These are phyloP conservation scores for Salminus brasiliensis DNA, from an alignment of 2,113 vertebrate genomes.

Conservation along the genomic window DNA sequence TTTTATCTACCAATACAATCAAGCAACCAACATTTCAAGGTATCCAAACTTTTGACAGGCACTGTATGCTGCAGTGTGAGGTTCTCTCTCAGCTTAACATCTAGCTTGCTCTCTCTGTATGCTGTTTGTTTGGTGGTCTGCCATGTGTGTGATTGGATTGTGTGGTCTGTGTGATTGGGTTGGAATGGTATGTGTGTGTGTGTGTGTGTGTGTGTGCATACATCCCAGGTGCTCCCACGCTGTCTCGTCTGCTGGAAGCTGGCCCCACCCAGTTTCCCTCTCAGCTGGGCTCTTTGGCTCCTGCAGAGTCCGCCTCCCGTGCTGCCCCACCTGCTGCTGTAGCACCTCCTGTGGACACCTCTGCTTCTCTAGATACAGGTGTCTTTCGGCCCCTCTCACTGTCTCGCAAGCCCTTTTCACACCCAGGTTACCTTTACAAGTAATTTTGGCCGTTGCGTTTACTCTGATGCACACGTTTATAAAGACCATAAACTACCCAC, in stretches of 20 bases:
- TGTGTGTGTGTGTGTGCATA: slow-evolving; percentile 27
- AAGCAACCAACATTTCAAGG: too few species aligned
- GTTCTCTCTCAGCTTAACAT: slow-evolving; percentile 14
- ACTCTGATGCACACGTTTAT: too few species aligned
- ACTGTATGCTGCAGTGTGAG: background rate
- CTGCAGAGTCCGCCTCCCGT: slow-evolving; percentile 56
- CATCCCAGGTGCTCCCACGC: slow-evolving; percentile 90
- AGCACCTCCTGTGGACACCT: slow-evolving; percentile 72
- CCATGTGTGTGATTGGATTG: slow-evolving; percentile 7
- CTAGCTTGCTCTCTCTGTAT: slow-evolving; percentile 18
- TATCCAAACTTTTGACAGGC: too few species aligned
- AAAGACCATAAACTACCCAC: too few species aligned
- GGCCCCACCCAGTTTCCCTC: slow-evolving; percentile 89
- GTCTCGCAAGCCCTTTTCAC: background rate
- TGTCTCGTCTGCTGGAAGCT: slow-evolving; percentile 97
- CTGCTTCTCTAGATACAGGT: slow-evolving; percentile 63
- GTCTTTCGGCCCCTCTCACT: slow-evolving; percentile 22
- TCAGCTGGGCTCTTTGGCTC: slow-evolving; percentile 83
- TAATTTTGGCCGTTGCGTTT: too few species aligned
- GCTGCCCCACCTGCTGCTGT: slow-evolving; percentile 79
- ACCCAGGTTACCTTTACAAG: too few species aligned
- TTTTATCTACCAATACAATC: too few species aligned
- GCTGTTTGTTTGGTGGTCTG: background rate
- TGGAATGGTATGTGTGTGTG: slow-evolving; percentile 23
- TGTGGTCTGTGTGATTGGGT: slow-evolving; percentile 22